phyloP scores from a whole-genome alignment of 1,140 invertebrate species.

The Meloidogyne exigua region DNA sequence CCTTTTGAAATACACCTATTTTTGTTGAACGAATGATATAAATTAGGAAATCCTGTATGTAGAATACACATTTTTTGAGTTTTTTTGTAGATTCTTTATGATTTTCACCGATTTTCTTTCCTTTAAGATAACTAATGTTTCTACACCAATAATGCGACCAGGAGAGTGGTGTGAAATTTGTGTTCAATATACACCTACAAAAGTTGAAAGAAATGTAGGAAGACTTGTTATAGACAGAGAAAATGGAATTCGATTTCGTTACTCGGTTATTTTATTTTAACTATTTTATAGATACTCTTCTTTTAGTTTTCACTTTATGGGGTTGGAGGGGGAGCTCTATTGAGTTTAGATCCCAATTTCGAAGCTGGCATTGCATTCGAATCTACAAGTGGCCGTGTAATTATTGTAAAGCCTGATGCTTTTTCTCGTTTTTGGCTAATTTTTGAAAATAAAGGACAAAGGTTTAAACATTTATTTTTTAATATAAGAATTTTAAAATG shows the following conservation, averaged over 20 bases:
- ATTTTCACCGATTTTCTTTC: not conserved
- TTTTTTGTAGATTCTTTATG: too few relatives aligned
- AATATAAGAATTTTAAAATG: not conserved
- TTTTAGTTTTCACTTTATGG: conserved; percentile 23
- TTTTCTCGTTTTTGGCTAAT: conserved; percentile 18
- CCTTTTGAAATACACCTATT: too few relatives aligned
- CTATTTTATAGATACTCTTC: not conserved
- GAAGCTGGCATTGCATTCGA: conserved; percentile 14
- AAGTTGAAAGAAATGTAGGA: conserved; percentile 21
- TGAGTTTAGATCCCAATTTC: conserved; percentile 13
- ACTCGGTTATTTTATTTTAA: conserved; percentile 4
- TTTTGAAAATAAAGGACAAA: conserved; percentile 27
- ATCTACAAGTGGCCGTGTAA: conserved; percentile 10
- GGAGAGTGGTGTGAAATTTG: conserved; percentile 19
- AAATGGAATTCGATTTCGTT: conserved; percentile 16
- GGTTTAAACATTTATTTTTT: not conserved
- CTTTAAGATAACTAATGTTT: conserved; percentile 16
- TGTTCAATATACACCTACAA: conserved; percentile 25
- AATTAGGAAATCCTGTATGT: too few relatives aligned
- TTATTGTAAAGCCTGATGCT: conserved; percentile 8
- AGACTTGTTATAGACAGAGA: conserved; percentile 18
- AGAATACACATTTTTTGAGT: too few relatives aligned
- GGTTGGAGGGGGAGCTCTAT: not conserved
- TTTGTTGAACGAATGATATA: too few relatives aligned
- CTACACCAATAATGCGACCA: conserved; percentile 20